These are phyloP conservation scores for Sula dactylatra DNA, from an alignment of 2,113 vertebrate species.

Conservation along the genomic window DNA sequence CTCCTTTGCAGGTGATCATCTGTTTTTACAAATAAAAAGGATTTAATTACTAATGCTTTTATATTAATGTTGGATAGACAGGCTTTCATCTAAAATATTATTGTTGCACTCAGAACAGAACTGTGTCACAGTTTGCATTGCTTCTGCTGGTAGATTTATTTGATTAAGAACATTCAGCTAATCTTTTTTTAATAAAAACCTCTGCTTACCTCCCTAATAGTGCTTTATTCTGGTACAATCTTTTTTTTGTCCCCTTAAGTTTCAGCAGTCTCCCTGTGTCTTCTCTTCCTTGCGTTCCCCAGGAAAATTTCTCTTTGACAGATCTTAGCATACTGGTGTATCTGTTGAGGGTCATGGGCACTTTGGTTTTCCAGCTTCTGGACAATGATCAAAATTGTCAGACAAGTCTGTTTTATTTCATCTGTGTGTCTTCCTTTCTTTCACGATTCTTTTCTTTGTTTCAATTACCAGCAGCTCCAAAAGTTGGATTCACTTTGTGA, in stretches of 20 bases:
- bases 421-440: not conserved
- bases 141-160: not conserved
- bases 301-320: not conserved
- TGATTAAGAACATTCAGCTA: not conserved
- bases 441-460: not conserved
- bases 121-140: not conserved
- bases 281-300: not conserved
- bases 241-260: not conserved
- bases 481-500: not conserved
- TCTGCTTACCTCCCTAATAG: not conserved
- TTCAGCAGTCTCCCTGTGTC: not conserved
- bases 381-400: not conserved
- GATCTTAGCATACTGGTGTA: not conserved
- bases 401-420: not conserved
- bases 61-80: not conserved
- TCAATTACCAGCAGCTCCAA: not conserved
- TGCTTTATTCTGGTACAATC: not conserved
- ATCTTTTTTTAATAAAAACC: not conserved
- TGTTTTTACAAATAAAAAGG: not conserved
- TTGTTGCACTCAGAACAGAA: not conserved
- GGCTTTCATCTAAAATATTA: not conserved
- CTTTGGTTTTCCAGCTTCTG: not conserved
- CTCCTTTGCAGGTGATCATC: not conserved
- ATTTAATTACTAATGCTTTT: not conserved
- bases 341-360: not conserved